A percentile compares a stretch with the other conserved stretches of the same genome.
Evolutionary conservation across 1,140 invertebrate species (phyloP).

Genomic region (Myzus persicae): DNA sequence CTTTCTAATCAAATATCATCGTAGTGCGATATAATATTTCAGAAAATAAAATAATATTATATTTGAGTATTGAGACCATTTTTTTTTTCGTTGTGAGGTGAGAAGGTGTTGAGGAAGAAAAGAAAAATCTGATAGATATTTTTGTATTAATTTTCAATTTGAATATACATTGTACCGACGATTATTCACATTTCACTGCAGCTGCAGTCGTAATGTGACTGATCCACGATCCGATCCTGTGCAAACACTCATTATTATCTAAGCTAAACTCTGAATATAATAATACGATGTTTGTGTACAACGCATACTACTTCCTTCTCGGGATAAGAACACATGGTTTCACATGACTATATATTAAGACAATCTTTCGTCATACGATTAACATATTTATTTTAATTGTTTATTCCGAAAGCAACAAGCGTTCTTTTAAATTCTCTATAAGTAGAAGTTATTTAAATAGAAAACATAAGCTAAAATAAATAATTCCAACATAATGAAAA

Average conservation of each 20-base stretch:
- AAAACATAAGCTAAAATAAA: too few relatives aligned
- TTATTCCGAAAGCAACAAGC: too few relatives aligned
- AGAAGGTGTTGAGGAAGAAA: not conserved
- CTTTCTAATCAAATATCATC: not conserved
- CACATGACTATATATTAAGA: not conserved
- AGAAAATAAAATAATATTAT: not conserved
- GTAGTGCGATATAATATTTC: not conserved
- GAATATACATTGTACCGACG: not conserved
- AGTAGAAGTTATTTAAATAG: too few relatives aligned
- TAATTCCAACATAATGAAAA: not conserved
- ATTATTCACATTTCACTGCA: not conserved
- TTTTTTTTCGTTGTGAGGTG: too few relatives aligned
- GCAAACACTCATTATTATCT: not conserved
- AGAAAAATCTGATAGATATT: not conserved
- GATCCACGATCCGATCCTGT: not conserved
- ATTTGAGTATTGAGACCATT: too few relatives aligned
- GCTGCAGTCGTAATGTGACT: not conserved
- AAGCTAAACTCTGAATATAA: not conserved
- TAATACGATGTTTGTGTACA: not conserved
- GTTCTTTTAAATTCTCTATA: too few relatives aligned
- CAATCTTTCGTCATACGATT: too few relatives aligned
- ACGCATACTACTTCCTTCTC: too few relatives aligned
- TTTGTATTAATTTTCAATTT: not conserved
- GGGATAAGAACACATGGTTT: too few relatives aligned
- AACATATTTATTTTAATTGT: too few relatives aligned